phyloP scores from a whole-genome alignment of 2,113 vertebrate genomes.

The Malurus elegans region DNA sequence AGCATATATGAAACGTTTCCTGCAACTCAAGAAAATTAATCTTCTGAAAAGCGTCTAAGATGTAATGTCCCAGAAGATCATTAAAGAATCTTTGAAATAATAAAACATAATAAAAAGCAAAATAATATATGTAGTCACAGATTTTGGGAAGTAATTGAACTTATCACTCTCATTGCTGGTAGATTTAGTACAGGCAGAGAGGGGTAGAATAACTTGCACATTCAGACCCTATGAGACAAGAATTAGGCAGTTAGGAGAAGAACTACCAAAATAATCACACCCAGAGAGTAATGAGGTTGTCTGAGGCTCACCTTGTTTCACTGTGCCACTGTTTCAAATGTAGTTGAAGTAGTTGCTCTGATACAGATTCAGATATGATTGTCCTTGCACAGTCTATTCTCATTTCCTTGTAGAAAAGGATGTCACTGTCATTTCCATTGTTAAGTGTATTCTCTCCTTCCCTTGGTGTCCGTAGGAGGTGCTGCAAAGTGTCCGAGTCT shows the following conservation, averaged over 20 bases:
- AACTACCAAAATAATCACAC: not conserved
- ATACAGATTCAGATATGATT: not conserved
- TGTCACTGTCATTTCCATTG: not conserved
- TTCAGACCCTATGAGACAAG: not conserved
- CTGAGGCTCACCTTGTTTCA: not conserved
- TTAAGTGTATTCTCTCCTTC: not conserved
- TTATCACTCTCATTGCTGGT: not conserved
- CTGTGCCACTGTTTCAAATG: not conserved
- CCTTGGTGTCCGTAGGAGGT: not conserved
- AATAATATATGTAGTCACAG: not conserved
- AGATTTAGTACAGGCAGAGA: not conserved
- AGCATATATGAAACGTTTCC: not conserved
- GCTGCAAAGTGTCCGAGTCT: not conserved
- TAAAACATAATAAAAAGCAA: not conserved
- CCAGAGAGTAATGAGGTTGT: not conserved
- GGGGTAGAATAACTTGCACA: not conserved
- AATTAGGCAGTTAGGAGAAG: not conserved
- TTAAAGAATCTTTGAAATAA: not conserved
- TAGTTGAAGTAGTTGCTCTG: not conserved
- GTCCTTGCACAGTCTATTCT: not conserved
- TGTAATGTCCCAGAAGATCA: not conserved
- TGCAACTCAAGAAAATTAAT: not conserved
- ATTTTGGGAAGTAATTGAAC: not conserved
- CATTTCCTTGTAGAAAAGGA: not conserved
- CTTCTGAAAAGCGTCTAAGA: not conserved